Evolutionary conservation across 1,140 invertebrate species (phyloP).

Genomic region (Bacillus rossius): DNA sequence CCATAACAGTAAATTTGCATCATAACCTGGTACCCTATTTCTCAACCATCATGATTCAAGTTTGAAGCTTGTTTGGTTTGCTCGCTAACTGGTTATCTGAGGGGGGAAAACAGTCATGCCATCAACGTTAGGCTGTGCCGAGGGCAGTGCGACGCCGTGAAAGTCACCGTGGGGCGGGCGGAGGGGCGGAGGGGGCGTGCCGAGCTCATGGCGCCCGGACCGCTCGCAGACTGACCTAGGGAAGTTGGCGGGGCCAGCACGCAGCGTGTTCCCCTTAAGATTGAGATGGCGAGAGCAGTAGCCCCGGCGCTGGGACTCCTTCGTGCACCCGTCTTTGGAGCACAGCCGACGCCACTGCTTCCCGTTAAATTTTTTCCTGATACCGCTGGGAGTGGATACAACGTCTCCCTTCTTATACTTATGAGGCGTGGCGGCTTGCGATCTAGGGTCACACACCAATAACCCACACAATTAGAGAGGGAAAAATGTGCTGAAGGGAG

Average conservation of each 20-base stretch:
- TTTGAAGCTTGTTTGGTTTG: too few species aligned
- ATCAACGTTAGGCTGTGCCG: too few species aligned
- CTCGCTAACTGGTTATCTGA: too few species aligned
- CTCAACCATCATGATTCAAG: too few species aligned
- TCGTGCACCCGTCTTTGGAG: constrained; percentile 92
- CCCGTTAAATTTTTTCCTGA: constrained; percentile 98
- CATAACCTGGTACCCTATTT: too few species aligned
- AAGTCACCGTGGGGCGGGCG: constrained; percentile 19
- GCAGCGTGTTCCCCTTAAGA: constrained; percentile 64
- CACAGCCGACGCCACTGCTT: constrained; percentile 98
- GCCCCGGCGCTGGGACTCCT: constrained; percentile 94
- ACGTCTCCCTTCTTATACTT: constrained; percentile 99
- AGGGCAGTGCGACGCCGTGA: too few species aligned
- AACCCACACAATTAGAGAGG: constrained; percentile 1
- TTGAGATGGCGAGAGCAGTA: constrained; percentile 95
- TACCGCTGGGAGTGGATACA: constrained; percentile 92
- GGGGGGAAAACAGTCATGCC: too few species aligned
- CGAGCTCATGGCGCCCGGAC: constrained; percentile 18
- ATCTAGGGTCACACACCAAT: constrained; percentile 46
- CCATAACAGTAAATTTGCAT: too few species aligned
- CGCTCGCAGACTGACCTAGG: constrained; percentile 29
- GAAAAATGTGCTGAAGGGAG: too few species aligned
- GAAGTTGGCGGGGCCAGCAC: constrained; percentile 45
- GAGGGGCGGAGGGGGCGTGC: not conserved
- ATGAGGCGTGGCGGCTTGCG: constrained; percentile 88